Percentiles rank a stretch among this genome's conserved stretches.
These are phyloP conservation scores for Cryptus armator DNA, from an alignment of 2,888 invertebrate genomes.

Conservation along the genomic window DNA sequence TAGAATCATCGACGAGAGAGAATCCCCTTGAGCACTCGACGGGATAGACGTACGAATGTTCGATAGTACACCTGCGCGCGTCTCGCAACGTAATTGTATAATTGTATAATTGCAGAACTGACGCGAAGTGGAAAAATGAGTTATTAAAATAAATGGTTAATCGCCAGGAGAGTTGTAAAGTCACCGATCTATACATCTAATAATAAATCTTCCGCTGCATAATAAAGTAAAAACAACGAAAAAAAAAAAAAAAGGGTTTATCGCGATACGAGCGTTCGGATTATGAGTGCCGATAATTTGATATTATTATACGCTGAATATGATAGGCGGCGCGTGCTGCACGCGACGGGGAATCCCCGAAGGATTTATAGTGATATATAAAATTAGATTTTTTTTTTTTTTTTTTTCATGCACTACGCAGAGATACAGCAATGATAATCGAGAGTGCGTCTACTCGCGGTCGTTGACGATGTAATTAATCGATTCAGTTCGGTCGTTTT, in stretches of 20 bases:
- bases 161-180: not conserved
- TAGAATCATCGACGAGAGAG: not conserved
- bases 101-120: conserved; percentile 41
- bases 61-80: not conserved
- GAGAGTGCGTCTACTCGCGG: conserved; percentile 1
- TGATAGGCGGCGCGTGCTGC: not conserved
- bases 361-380: conserved; percentile 15
- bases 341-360: not conserved
- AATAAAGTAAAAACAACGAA: not conserved
- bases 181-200: not conserved
- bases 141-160: conserved; percentile 43
- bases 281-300: not conserved
- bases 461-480: conserved; percentile 51
- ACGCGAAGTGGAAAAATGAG: not conserved
- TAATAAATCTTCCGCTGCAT: conserved; percentile 8
- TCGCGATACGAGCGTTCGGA: not conserved
- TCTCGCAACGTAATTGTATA: conserved; percentile 34
- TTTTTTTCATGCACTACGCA: not conserved
- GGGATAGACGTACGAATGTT: not conserved
- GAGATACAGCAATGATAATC: conserved; percentile 11
- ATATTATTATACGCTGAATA: not conserved
- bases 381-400: not conserved
- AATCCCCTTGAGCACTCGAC: not conserved
- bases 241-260: not conserved
- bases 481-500: conserved; percentile 36